Percentiles rank a stretch among this genome's conserved stretches.
Evolutionary conservation across 2,797 vertebrate genomes (phyloP).

Genomic region (Tenualosa ilisha): DNA sequence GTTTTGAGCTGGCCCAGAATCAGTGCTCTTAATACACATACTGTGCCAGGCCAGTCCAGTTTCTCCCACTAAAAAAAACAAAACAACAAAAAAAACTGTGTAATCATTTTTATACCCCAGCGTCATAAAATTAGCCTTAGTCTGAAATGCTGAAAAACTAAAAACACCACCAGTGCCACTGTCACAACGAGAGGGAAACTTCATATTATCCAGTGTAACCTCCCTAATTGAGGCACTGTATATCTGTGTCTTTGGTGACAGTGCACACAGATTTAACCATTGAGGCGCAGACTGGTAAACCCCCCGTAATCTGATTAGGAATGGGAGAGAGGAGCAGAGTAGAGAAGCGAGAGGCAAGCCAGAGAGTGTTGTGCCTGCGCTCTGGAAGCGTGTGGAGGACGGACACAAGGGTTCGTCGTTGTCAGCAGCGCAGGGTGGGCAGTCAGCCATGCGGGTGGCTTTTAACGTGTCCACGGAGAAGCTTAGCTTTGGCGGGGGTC

Average conservation of each 20-base stretch:
- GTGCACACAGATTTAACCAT: slow-evolving; percentile 67
- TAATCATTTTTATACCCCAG: neutral
- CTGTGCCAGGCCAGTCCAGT: neutral
- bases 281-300: slow-evolving; percentile 69
- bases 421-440: neutral
- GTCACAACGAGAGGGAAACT: neutral
- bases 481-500: slow-evolving; percentile 33
- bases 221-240: slow-evolving; percentile 43
- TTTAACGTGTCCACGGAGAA: slow-evolving; percentile 35
- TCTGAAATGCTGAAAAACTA: neutral
- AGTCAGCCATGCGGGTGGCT: slow-evolving; percentile 21
- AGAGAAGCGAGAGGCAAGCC: slow-evolving; percentile 25
- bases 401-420: neutral
- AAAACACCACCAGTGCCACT: neutral
- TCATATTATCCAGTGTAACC: neutral
- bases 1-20: too few species aligned
- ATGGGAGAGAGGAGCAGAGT: slow-evolving; percentile 37
- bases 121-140: neutral
- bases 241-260: slow-evolving; percentile 53
- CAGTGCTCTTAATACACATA: neutral
- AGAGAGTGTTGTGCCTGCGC: slow-evolving; percentile 25
- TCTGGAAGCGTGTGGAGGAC: neutral
- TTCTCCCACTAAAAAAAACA: too few species aligned
- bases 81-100: neutral
- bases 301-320: slow-evolving; percentile 73